Base-by-base conservation (phyloP, 2,797 vertebrate genomes). In the Smutsia temminckii region DNA sequence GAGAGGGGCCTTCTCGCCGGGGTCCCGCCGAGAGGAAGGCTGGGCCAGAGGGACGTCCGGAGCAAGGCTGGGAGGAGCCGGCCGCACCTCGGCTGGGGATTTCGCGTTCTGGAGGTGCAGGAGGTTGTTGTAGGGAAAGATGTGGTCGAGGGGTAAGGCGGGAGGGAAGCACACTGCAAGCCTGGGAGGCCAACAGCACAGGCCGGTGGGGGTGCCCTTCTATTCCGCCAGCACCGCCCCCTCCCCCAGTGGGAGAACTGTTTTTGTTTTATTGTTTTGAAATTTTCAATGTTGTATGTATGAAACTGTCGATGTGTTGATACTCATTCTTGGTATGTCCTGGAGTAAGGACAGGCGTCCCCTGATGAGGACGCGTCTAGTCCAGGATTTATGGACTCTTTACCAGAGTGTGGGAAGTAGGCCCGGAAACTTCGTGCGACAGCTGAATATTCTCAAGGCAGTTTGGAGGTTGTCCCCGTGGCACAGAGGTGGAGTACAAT, bases 221-320 rank as follows among this genome's bases (percentile, higher is more conserved):
- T 96, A 8, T 95, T 96, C 57, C 17, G 2, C 37, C 64, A 1
- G 10, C 79, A 78, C 81, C 64, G 37, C 9, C 79, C 49, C 55
- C 37, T 51, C 49, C 85, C 53, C n/a, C 89, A 1, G 66, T 92
- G 81, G 57, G 90, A 95, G 34, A 95, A 79, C 92, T 93, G 92
- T 85, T 97, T 97, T 95, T 97, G 95, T 97, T 97, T 93, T 94
- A 97, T 97, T 97, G 96, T 96, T 97, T 95, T 96, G 87, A 94
- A 90, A 97, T 51, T 84, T 88, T 92, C 75, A 57, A 6, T 77
- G 53, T 95, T 94, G 93, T 46, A 34, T 61, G 75, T 85, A 83
- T 11, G 46, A 78, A 95, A 92, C 94, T 97, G 93, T 97, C 72
- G 63, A 94, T 46, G 72, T 91, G 87, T 51, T 92, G 96, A 59